Evolutionary conservation across 2,888 invertebrate species (phyloP), one percentile per base, ranked within the genome.

Genomic region (Nemoura dubitans): DNA sequence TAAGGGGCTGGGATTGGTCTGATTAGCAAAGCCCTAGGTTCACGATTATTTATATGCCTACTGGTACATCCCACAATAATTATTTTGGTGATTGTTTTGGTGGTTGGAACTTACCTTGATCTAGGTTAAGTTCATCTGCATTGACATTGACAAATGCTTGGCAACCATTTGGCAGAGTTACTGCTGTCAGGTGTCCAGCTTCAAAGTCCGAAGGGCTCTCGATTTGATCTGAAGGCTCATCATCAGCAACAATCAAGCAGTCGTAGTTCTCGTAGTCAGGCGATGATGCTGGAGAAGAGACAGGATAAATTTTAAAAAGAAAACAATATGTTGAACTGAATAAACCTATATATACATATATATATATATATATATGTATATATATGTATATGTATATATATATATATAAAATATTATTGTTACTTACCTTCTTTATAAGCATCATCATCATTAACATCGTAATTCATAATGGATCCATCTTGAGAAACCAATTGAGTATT

Each of bases 91-190:
- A 36, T 14, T 80, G 0, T 80, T 80, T 16, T 27, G 0, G 28
- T 10, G n/a, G 28, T n/a, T 78, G 81, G 36, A 6, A 36, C 81
- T 16, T 86, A 83, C 86, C 85, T 86, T 42, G 26, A 16, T 83
- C 77, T 10, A 86, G 86, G n/a, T 7, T 77, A 27, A 84, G 83
- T 25, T 86, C 87, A 81, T 43, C 78, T 87, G 86, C 88, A 0
- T 91, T 89, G 2, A 91, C 88, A 0, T 91, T 89, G 2, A 91
- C 89, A 76, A 90, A 91, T 3, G 91, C 91, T 88, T 91, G 91
- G 0, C 90, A 91, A 59, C 91, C 91, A 88, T 91, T 91, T 0
- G 91, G 90, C 59, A 91, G 88, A 5, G 91, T 91, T 82, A 91
- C 89, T 0, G 91, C 90, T 14, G 91, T 91, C 28, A 91, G 87